A percentile compares a stretch with the other conserved stretches of the same genome.
Conservation (phyloP, 2,797 vertebrate genomes). For the Gobio occitaniae region DNA sequence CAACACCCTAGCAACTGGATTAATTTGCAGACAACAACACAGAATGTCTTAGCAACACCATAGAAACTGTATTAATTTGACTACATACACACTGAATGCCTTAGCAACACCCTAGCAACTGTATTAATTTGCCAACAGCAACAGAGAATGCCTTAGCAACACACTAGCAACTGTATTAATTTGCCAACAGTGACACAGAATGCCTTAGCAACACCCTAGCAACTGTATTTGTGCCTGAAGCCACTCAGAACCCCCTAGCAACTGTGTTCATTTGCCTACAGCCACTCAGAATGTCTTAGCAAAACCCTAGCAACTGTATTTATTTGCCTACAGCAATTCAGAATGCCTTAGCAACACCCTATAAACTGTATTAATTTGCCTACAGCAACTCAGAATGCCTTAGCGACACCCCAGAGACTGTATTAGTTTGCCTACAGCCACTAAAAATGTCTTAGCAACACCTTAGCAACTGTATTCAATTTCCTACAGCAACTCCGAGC, state of each 20-base stretch:
- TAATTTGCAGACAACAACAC: not conserved
- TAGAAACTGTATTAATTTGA: not conserved
- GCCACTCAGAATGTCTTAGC: not conserved
- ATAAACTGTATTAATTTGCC: not conserved
- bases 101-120: not conserved
- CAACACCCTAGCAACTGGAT: too few species aligned
- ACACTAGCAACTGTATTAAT: too few species aligned
- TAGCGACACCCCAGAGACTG: too few species aligned
- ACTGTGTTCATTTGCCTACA: not conserved
- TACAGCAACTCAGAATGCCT: not conserved
- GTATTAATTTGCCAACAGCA: not conserved
- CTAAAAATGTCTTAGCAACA: too few species aligned
- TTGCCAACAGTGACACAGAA: not conserved
- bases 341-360: not conserved
- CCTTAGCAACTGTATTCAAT: too few species aligned
- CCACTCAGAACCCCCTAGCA: not conserved
- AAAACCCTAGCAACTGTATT: not conserved
- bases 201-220: not conserved
- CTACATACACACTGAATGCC: not conserved
- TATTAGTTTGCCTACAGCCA: too few species aligned
- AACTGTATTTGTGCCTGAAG: not conserved
- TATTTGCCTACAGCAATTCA: not conserved
- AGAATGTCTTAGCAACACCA: not conserved
- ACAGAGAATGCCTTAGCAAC: not conserved
- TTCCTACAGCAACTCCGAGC: too few species aligned